phyloP scores from a whole-genome alignment of 1,140 invertebrate genomes.

The Drosophila serrata region DNA sequence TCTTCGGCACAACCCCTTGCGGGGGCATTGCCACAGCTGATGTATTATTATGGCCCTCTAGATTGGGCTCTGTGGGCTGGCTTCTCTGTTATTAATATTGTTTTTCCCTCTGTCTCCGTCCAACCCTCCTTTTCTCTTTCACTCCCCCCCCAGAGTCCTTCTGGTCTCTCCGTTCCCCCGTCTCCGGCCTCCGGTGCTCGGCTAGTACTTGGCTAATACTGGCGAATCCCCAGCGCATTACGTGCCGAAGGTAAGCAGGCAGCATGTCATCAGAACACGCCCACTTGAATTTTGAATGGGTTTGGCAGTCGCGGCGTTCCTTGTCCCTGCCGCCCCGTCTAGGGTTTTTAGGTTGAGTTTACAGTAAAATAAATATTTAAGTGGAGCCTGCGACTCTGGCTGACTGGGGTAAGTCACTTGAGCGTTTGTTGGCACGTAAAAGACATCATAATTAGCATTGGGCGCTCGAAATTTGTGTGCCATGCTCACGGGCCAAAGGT shows the following conservation, averaged over 20 bases:
- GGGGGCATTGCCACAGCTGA: slow-evolving; percentile 80
- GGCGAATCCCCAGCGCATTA: slow-evolving; percentile 80
- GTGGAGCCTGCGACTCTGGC: slow-evolving; percentile 57
- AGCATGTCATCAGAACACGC: slow-evolving; percentile 82
- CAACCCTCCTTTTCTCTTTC: not conserved
- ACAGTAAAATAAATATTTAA: slow-evolving; percentile 82
- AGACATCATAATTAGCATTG: slow-evolving; percentile 83
- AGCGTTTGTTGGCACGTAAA: slow-evolving; percentile 81
- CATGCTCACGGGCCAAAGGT: slow-evolving; percentile 46
- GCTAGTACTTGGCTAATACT: slow-evolving; percentile 69
- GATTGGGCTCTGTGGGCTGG: slow-evolving; percentile 59
- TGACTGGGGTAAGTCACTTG: slow-evolving; percentile 64
- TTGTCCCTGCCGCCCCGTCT: slow-evolving; percentile 19
- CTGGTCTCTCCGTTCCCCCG: not conserved
- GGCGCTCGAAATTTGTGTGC: slow-evolving; percentile 65
- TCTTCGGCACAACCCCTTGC: slow-evolving; percentile 66
- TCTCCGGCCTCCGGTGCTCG: not conserved
- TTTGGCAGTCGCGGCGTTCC: slow-evolving; percentile 41
- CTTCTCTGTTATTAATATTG: slow-evolving; percentile 81
- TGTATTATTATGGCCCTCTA: slow-evolving; percentile 78
- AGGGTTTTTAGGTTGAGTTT: slow-evolving; percentile 73
- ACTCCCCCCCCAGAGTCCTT: slow-evolving; percentile 1
- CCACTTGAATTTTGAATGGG: slow-evolving; percentile 81
- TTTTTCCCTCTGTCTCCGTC: slow-evolving; percentile 58
- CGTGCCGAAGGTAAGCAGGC: slow-evolving; percentile 81